Evolutionary conservation across 1,140 invertebrate species (phyloP).

Genomic region (Lasaia peninsularis): DNA sequence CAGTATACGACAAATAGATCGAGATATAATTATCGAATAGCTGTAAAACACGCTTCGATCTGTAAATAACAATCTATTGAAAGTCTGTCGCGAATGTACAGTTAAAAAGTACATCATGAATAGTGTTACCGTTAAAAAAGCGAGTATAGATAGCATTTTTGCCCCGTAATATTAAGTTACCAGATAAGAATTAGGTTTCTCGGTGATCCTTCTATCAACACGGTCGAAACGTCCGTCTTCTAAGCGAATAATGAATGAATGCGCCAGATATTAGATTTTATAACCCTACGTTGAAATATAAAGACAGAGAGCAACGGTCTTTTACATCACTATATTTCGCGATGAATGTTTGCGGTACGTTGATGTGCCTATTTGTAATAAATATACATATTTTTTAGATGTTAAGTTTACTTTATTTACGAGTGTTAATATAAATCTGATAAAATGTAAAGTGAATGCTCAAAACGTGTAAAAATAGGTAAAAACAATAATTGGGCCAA

Average conservation of each 20-base stretch:
- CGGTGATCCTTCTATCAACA: conserved; percentile 50
- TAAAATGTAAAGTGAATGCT: conserved; percentile 54
- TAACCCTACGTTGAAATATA: conserved; percentile 69
- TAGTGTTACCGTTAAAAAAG: conserved; percentile 68
- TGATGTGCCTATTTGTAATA: conserved; percentile 64
- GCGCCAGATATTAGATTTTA: conserved; percentile 69
- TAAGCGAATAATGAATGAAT: too few relatives aligned
- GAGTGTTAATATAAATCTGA: conserved; percentile 68
- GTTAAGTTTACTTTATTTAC: conserved; percentile 74
- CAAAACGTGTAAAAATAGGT: conserved; percentile 40
- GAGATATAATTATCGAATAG: conserved; percentile 51
- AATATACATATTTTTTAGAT: conserved; percentile 69
- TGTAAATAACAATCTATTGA: conserved; percentile 61
- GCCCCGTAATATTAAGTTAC: conserved; percentile 75
- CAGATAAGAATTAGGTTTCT: conserved; percentile 72
- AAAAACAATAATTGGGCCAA: conserved; percentile 41
- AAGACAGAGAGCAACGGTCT: conserved; percentile 63
- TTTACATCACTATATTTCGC: conserved; percentile 71
- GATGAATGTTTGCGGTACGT: conserved; percentile 69
- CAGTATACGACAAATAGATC: conserved; percentile 52
- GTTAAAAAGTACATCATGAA: conserved; percentile 51
- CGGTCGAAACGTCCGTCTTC: conserved; percentile 49
- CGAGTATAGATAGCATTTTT: conserved; percentile 66
- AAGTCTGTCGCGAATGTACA: conserved; percentile 60
- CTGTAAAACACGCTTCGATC: conserved; percentile 69